phyloP scores from a whole-genome alignment of 2,888 invertebrate species.

The Agrotis segetum region DNA sequence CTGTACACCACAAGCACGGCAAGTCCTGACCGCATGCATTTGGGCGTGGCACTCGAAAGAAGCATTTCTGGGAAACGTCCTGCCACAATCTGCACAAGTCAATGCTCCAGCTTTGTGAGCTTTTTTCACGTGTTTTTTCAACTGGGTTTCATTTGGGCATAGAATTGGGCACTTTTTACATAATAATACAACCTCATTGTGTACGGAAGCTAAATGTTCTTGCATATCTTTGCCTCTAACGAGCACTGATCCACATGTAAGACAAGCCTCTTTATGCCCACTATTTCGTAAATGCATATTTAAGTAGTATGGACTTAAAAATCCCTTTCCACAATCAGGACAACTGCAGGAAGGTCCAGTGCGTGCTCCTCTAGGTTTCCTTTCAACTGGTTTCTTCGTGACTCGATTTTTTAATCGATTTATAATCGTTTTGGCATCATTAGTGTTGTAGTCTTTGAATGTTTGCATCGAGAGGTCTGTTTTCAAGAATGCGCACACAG shows the following conservation, averaged over 20 bases:
- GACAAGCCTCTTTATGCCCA: constrained; percentile 83
- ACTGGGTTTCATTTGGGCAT: constrained; percentile 69
- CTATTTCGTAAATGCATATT: constrained; percentile 83
- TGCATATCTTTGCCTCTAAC: constrained; percentile 77
- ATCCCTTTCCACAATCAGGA: constrained; percentile 81
- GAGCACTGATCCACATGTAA: constrained; percentile 76
- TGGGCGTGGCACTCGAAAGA: constrained; percentile 81
- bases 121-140: constrained; percentile 73
- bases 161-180: constrained; percentile 81
- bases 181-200: constrained; percentile 69
- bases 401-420: constrained; percentile 72
- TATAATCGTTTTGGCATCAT: constrained; percentile 72
- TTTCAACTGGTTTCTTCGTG: constrained; percentile 63
- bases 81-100: constrained; percentile 82
- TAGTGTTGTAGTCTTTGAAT: constrained; percentile 74
- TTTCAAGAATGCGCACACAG: constrained; percentile 78
- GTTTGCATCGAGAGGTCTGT: constrained; percentile 74
- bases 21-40: constrained; percentile 85
- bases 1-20: constrained; percentile 80
- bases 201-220: constrained; percentile 74
- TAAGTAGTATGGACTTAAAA: constrained; percentile 79
- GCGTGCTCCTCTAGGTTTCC: constrained; percentile 69
- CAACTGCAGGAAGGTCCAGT: constrained; percentile 77
- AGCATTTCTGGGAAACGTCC: constrained; percentile 76
- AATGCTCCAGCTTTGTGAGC: constrained; percentile 76